A percentile compares a stretch with the other conserved stretches of the same genome.
Conservation (phyloP, 1,140 invertebrate species). For the Bombyx mori region DNA sequence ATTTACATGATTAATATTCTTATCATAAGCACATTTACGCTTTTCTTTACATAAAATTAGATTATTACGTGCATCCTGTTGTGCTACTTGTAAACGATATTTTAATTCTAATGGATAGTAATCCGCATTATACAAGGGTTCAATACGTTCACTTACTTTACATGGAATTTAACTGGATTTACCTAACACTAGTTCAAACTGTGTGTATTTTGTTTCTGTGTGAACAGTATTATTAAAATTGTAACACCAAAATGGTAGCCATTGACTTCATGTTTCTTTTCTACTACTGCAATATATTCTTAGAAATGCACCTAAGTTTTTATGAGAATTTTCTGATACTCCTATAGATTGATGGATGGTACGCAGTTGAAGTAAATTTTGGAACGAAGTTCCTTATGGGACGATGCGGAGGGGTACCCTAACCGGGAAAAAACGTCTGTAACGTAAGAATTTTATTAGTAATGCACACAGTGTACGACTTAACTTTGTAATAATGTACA, state of each 20-base stretch:
- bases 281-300: not conserved
- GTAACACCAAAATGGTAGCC: constrained; percentile 19
- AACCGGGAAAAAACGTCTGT: too few species aligned
- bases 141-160: constrained; percentile 5
- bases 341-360: not conserved
- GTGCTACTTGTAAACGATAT: constrained; percentile 13
- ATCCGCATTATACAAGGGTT: constrained; percentile 10
- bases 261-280: constrained; percentile 11
- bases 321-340: not conserved
- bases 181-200: constrained; percentile 16
- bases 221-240: constrained; percentile 14
- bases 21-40: constrained; percentile 12
- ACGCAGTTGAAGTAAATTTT: not conserved
- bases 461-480: too few species aligned
- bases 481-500: too few species aligned
- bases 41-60: constrained; percentile 14
- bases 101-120: constrained; percentile 14
- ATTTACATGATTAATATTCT: not conserved
- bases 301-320: not conserved
- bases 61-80: constrained; percentile 12
- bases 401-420: too few species aligned
- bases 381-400: too few species aligned
- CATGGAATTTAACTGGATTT: constrained; percentile 9
- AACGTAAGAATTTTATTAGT: too few species aligned
- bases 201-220: constrained; percentile 17